These are phyloP conservation scores for Cosmopolites sordidus DNA, from an alignment of 2,888 invertebrate genomes.

Conservation along the genomic window DNA sequence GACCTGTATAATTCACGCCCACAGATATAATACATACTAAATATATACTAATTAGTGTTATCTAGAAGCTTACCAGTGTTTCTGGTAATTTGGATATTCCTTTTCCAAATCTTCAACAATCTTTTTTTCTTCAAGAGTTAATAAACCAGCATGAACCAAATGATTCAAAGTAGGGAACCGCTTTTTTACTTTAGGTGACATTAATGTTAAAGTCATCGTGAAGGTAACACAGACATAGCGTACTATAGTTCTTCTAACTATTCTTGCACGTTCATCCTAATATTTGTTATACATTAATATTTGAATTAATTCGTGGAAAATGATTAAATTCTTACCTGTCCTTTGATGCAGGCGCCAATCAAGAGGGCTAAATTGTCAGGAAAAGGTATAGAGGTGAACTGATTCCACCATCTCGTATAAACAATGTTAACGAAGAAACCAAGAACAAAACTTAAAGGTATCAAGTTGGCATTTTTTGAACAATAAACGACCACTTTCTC, in stretches of 20 bases:
- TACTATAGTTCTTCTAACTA: constrained; percentile 74
- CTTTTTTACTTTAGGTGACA: constrained; percentile 82
- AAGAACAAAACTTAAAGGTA: constrained; percentile 88
- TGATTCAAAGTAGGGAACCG: constrained; percentile 80
- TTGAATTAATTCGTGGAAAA: neutral
- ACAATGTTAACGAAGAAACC: constrained; percentile 93
- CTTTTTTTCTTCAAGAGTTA: constrained; percentile 72
- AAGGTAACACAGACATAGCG: constrained; percentile 77
- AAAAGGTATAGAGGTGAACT: constrained; percentile 76
- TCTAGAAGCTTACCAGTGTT: constrained; percentile 69
- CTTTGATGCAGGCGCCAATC: constrained; percentile 74
- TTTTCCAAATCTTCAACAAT: constrained; percentile 73
- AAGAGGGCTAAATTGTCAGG: constrained; percentile 79
- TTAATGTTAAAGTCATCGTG: constrained; percentile 77
- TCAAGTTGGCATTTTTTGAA: constrained; percentile 75
- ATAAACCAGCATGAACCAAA: constrained; percentile 75
- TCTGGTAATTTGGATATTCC: constrained; percentile 78
- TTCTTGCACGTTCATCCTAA: constrained; percentile 70
- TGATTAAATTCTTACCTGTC: constrained; percentile 53
- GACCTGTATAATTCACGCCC: too few relatives aligned
- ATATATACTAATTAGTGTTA: too few relatives aligned
- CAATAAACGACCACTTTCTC: constrained; percentile 79
- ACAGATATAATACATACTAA: too few relatives aligned
- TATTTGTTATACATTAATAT: neutral
- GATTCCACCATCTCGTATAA: constrained; percentile 88